Evolutionary conservation across 2,797 vertebrate species (phyloP), one percentile per base, ranked within the genome.

Genomic region (Dallia pectoralis): DNA sequence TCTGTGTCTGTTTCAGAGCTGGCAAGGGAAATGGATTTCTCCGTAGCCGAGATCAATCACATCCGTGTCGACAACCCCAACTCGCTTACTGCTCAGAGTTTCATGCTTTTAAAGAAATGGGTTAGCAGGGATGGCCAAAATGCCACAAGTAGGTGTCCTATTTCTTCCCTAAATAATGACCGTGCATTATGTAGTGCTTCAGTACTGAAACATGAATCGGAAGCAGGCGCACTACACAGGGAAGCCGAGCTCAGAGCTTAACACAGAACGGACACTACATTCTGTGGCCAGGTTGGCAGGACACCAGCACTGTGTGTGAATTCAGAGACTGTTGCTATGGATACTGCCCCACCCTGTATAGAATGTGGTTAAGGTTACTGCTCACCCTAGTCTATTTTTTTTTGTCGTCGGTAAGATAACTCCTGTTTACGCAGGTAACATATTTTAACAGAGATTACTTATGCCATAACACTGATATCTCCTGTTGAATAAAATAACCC

Each of bases 61-160:
- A 97, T 99, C 88, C 93, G 97, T 87, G 95, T 98, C 92, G 98
- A 99, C 89, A 99, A 99, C 88, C 97, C 98, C 74, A 98, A 99
- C 90, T 99, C 97, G 77, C 91, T 99, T 90, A 98, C 96, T 79
- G 95, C 96, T 88, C 98, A 99, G 91, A 99, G 97, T 91, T 99
- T 99, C 94, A 98, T 97, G 95, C 93, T 99, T 74, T 93, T 99
- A 91, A 99, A 99, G 94, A 98, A 98, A 94, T 99, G 98, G 98
- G 97, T 99, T 89, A 93, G 93, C 89, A 95, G 97, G 94, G 97
- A 99, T 33, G 97, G 97, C 88, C 98, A 98, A 95, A 96, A 97
- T 86, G 97, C 98, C 87, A 99, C 98, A 96, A 99, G 98, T 99
- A 96, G 95, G 98, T 91, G 11, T 69, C 19, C 19, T 7, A 22